Evolutionary conservation across 2,797 vertebrate genomes (phyloP).

Genomic region (Epinephelus coioides): DNA sequence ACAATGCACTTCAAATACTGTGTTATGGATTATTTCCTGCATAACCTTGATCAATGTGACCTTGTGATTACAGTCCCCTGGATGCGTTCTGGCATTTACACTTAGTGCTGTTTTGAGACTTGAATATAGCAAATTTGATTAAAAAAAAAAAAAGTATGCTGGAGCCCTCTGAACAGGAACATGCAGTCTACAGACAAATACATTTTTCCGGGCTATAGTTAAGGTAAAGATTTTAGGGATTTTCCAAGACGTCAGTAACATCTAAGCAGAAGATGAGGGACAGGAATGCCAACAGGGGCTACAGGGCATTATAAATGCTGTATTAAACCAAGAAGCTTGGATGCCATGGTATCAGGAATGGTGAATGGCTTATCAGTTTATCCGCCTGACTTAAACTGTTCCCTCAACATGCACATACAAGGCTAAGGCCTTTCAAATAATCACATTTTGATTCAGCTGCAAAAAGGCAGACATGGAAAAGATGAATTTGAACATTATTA

Average conservation of each 20-base stretch:
- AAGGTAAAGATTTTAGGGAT: conserved; percentile 29
- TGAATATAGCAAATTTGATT: neutral
- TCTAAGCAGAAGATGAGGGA: conserved; percentile 18
- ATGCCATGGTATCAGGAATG: conserved; percentile 11
- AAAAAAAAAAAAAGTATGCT: neutral
- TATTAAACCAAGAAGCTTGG: conserved; percentile 27
- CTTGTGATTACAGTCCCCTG: conserved; percentile 1
- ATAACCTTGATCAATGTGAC: conserved; percentile 1
- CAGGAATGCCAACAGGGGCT: conserved; percentile 20
- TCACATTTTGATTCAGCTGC: conserved; percentile 35
- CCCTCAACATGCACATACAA: conserved; percentile 28
- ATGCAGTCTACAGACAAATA: conserved; percentile 16
- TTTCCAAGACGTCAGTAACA: conserved; percentile 39
- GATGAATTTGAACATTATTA: conserved; percentile 38
- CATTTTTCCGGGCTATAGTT: neutral
- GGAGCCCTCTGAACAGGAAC: neutral
- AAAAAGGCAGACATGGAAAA: conserved; percentile 45
- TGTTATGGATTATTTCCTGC: neutral
- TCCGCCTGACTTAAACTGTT: conserved; percentile 30
- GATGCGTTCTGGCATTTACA: neutral
- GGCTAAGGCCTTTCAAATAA: conserved; percentile 4
- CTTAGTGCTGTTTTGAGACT: neutral
- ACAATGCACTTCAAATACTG: neutral
- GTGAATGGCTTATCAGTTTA: conserved; percentile 32
- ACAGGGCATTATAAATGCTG: conserved; percentile 28